phyloP scores from a whole-genome alignment of 2,113 vertebrate genomes.

The Barbus barbus region DNA sequence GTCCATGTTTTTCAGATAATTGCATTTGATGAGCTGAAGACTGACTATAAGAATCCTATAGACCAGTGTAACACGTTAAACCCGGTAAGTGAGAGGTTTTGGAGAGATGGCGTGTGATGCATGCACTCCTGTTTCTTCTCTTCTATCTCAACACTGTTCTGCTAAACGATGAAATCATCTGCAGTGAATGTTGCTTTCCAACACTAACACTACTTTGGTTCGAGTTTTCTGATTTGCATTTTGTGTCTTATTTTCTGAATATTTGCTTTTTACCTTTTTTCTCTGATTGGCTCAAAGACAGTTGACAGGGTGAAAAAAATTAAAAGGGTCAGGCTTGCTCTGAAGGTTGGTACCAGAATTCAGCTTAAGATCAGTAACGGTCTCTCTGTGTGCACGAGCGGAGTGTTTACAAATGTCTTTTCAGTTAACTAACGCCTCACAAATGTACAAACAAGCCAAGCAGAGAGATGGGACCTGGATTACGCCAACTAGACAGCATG shows the following conservation, averaged over 20 bases:
- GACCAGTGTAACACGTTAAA: constrained; percentile 99
- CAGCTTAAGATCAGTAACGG: constrained; percentile 75
- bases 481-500: too few relatives aligned
- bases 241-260: constrained; percentile 84
- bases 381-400: constrained; percentile 78
- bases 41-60: constrained; percentile 99
- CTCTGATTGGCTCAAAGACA: constrained; percentile 89
- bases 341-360: constrained; percentile 99
- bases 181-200: constrained; percentile 86
- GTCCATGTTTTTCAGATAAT: constrained; percentile 83
- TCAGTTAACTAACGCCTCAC: constrained; percentile 73
- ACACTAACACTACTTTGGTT: constrained; percentile 84
- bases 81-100: constrained; percentile 86
- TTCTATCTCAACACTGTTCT: constrained; percentile 66
- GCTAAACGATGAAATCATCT: constrained; percentile 84
- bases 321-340: constrained; percentile 99
- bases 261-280: constrained; percentile 67
- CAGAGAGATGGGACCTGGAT: not conserved
- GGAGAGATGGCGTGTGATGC: constrained; percentile 22
- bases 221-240: constrained; percentile 62
- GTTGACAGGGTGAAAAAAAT: constrained; percentile 99
- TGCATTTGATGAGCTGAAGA: constrained; percentile 98
- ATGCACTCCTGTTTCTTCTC: constrained; percentile 59
- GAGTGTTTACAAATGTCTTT: constrained; percentile 83
- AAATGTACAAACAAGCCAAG: not conserved